Evolutionary conservation across 1,140 invertebrate genomes (phyloP).

Genomic region (Ostrea edulis): DNA sequence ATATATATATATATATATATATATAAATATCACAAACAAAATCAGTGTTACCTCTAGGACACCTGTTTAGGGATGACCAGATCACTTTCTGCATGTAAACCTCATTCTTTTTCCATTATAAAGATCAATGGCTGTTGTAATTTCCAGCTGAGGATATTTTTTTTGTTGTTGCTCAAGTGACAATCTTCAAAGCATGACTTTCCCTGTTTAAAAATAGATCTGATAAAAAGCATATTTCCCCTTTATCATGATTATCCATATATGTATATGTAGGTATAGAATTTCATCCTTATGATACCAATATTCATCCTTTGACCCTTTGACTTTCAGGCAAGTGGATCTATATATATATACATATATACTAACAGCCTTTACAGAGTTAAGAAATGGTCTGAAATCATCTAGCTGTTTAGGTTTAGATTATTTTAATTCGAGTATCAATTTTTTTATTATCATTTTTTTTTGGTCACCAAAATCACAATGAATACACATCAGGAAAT

Average conservation of each 20-base stretch:
- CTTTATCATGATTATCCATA: not conserved
- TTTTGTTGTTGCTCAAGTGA: not conserved
- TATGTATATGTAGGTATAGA: not conserved
- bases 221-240: not conserved
- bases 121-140: not conserved
- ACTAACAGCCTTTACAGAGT: too few species aligned
- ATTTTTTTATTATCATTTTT: too few species aligned
- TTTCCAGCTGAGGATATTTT: not conserved
- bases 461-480: too few species aligned
- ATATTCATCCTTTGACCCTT: too few species aligned
- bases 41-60: not conserved
- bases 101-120: not conserved
- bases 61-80: not conserved
- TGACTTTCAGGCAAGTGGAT: not conserved
- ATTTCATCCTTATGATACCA: not conserved
- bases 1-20: too few species aligned
- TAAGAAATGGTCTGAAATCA: too few species aligned
- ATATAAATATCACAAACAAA: not conserved
- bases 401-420: too few species aligned
- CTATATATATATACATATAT: not conserved
- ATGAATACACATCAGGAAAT: too few species aligned
- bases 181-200: constrained; percentile 17
- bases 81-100: not conserved
- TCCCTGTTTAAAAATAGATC: constrained; percentile 12
- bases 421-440: too few species aligned